Evolutionary conservation across 1,140 invertebrate species (phyloP).

Genomic region (Calosoma granatense): DNA sequence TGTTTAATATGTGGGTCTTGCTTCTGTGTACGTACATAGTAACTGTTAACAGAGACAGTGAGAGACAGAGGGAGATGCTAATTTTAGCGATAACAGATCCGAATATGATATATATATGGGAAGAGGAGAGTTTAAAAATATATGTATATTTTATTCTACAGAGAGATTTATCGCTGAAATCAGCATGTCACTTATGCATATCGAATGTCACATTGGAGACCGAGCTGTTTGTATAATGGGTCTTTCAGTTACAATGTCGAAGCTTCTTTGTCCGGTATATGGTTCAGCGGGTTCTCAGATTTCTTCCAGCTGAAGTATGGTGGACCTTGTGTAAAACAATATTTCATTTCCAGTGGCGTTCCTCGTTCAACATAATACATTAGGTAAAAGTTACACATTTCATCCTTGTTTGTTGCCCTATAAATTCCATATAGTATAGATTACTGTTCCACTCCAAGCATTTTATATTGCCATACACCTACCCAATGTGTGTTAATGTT

Average conservation of each 20-base stretch:
- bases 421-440: conserved; percentile 14
- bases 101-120: too few relatives aligned
- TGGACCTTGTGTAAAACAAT: conserved; percentile 76
- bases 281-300: conserved; percentile 50
- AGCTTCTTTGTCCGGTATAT: conserved; percentile 71
- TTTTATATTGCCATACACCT: conserved; percentile 30
- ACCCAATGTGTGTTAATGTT: conserved; percentile 67
- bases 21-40: too few relatives aligned
- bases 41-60: too few relatives aligned
- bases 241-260: too few relatives aligned
- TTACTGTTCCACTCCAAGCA: conserved; percentile 7
- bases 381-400: conserved; percentile 99
- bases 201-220: too few relatives aligned
- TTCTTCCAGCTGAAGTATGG: conserved; percentile 70
- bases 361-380: conserved; percentile 93
- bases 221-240: conserved; percentile 27
- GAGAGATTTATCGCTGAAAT: too few relatives aligned
- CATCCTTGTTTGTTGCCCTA: conserved; percentile 81
- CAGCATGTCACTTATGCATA: too few relatives aligned
- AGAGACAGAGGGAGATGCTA: too few relatives aligned
- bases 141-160: too few relatives aligned
- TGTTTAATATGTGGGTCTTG: too few relatives aligned
- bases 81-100: too few relatives aligned
- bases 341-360: conserved; percentile 68
- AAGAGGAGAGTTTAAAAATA: too few relatives aligned